Conservation (phyloP, 2,113 vertebrate genomes). For the Neogale vison region DNA sequence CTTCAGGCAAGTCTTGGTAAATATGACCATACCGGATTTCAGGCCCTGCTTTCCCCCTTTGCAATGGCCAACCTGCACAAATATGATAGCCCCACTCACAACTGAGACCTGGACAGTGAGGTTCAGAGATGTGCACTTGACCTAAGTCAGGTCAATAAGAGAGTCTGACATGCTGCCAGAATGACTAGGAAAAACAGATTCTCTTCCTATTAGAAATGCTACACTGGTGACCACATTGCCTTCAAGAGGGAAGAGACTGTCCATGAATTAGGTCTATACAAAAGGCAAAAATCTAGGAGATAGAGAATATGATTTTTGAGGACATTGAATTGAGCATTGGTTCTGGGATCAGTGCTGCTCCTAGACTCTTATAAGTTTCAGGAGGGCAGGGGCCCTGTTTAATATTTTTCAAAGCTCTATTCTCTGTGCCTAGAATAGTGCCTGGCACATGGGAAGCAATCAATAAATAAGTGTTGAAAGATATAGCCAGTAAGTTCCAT, state of each 20-base stretch:
- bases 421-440: not conserved
- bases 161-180: not conserved
- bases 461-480: not conserved
- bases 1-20: not conserved
- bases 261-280: not conserved
- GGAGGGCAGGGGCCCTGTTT: not conserved
- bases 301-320: not conserved
- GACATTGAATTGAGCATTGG: not conserved
- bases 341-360: not conserved
- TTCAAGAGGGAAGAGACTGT: not conserved
- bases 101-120: not conserved
- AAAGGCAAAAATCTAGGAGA: not conserved
- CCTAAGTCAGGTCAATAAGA: not conserved
- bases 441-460: not conserved
- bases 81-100: not conserved
- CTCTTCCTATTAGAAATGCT: not conserved
- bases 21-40: not conserved
- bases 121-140: not conserved
- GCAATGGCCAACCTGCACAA: not conserved
- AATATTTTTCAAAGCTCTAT: slow-evolving; percentile 19
- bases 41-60: not conserved
- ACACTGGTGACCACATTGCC: not conserved
- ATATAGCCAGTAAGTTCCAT: not conserved
- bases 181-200: not conserved
- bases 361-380: not conserved